Evolutionary conservation across 2,888 invertebrate genomes (phyloP).

Genomic region (Synergus gifuensis): DNA sequence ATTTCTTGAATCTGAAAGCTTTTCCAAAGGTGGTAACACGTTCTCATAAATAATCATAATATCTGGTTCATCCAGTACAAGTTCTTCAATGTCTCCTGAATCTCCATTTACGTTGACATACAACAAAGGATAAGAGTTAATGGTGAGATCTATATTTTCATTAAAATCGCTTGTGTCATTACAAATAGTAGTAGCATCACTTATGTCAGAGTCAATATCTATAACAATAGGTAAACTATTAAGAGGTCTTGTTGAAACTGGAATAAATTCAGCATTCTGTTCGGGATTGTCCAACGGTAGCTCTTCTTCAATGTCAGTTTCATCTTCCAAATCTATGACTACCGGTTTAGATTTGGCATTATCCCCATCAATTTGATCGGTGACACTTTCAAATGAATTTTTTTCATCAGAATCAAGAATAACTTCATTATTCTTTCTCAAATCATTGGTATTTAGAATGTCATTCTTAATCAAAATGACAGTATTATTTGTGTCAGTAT

Average conservation of each 20-base stretch:
- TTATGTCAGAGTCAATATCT: background rate
- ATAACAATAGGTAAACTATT: background rate
- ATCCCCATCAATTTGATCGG: background rate
- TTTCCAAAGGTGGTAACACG: no score
- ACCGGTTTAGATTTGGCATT: background rate
- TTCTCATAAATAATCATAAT: no score
- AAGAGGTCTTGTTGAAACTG: background rate
- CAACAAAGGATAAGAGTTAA: no score
- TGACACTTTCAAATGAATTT: background rate
- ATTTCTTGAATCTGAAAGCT: no score
- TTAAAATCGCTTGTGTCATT: no score
- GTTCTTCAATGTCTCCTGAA: no score
- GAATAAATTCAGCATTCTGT: background rate
- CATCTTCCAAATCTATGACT: background rate
- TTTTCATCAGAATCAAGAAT: background rate
- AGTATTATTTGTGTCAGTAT: background rate
- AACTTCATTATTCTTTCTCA: background rate
- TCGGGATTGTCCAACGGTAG: background rate
- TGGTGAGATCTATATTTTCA: no score
- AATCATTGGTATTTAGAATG: background rate
- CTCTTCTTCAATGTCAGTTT: background rate
- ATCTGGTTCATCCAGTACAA: no score
- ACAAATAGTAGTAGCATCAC: background rate
- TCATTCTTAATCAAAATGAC: background rate
- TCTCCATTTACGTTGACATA: no score